Percentiles rank a stretch among this genome's conserved stretches.
phyloP scores from a whole-genome alignment of 1,140 invertebrate genomes.

The Gonatopus flavifemur region DNA sequence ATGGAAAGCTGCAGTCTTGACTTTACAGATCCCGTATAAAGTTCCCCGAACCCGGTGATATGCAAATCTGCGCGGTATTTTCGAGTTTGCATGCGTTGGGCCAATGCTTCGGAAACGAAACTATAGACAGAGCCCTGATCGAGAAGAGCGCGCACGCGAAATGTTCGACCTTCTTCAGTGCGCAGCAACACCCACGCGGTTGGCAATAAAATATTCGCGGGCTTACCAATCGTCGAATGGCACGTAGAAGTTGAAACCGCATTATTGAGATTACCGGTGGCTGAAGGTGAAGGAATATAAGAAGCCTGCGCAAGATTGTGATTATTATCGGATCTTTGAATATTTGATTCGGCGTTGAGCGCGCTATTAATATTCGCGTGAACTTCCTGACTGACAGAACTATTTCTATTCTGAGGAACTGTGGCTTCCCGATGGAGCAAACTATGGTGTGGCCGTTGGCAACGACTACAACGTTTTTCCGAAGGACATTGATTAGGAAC shows the following conservation, averaged over 20 bases:
- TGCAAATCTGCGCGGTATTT: conserved; percentile 1
- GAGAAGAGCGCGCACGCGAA: conserved; percentile 8
- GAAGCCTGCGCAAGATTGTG: neutral
- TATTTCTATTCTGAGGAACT: neutral
- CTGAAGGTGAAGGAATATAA: no score
- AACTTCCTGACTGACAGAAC: neutral
- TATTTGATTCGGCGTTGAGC: neutral
- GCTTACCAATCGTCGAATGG: neutral
- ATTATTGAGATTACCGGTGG: neutral
- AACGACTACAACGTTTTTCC: conserved; percentile 7
- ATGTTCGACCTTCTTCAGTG: neutral
- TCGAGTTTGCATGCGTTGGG: conserved; percentile 4
- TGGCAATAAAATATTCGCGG: neutral
- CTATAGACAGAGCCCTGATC: conserved; percentile 15
- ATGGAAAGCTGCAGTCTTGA: conserved; percentile 4
- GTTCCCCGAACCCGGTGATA: conserved; percentile 10
- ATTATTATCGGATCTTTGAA: neutral
- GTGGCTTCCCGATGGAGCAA: conserved; percentile 7
- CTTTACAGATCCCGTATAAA: neutral
- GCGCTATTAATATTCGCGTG: neutral
- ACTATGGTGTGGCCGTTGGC: conserved; percentile 15
- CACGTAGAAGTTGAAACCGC: neutral
- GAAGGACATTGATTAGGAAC: neutral
- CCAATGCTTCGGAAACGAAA: conserved; percentile 9
- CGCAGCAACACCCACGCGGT: neutral